Percentiles rank a stretch among this genome's conserved stretches.
These are phyloP conservation scores for Melieria crassipennis DNA, from an alignment of 2,888 invertebrate species.

Conservation along the genomic window DNA sequence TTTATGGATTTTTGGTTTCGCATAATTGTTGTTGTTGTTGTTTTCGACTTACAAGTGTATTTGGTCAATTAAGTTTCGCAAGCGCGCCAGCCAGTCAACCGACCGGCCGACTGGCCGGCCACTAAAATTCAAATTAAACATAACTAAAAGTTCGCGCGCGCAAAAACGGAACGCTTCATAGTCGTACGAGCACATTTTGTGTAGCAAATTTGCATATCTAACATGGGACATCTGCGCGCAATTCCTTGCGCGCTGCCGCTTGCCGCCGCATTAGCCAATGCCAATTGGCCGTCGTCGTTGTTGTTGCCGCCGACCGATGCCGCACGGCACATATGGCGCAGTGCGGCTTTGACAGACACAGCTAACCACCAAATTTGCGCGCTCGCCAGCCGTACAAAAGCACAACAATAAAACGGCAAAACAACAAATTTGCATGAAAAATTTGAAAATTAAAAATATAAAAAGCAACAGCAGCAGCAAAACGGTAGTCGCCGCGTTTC, in stretches of 20 bases:
- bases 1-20: no score
- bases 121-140: slow-evolving; percentile 36
- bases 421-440: slow-evolving; percentile 23
- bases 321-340: no score
- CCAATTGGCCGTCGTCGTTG: no score
- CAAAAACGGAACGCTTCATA: background rate
- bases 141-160: background rate
- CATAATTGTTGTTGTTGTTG: no score
- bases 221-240: slow-evolving; percentile 36
- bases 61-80: no score
- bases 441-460: background rate
- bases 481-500: background rate
- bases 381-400: slow-evolving; percentile 1
- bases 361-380: slow-evolving; percentile 10
- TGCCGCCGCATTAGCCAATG: no score
- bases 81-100: background rate
- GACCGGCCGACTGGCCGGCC: background rate
- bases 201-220: slow-evolving; percentile 43
- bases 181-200: slow-evolving; percentile 18
- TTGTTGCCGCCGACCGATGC: no score
- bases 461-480: background rate
- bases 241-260: background rate
- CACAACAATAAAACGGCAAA: background rate
- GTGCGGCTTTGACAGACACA: background rate
- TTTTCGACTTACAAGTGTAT: no score